Conservation (phyloP, 2,113 vertebrate genomes). For the Cottus gobio region DNA sequence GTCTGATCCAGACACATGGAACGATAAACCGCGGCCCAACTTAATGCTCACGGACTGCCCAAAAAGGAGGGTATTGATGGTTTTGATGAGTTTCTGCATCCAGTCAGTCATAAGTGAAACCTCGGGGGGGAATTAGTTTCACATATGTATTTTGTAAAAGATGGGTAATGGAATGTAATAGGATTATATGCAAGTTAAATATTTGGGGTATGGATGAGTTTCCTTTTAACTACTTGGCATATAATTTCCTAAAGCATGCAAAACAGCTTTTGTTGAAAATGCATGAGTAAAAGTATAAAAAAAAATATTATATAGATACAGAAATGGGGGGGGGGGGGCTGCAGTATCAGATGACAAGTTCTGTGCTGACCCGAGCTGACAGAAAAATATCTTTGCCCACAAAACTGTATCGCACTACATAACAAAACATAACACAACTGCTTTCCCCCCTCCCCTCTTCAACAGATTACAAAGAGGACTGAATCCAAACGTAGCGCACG, state of each 20-base stretch:
- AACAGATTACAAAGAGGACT: conserved; percentile 62
- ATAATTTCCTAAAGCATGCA: background rate
- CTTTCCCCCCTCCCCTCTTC: conserved; percentile 22
- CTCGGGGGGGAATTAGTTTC: background rate
- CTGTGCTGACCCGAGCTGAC: conserved; percentile 68
- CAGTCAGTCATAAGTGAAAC: background rate
- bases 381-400: conserved; percentile 49
- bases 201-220: no score
- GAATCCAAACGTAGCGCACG: conserved; percentile 1
- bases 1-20: conserved; percentile 68
- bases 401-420: conserved; percentile 56
- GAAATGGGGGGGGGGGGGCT: background rate
- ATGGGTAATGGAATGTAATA: background rate
- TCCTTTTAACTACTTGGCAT: background rate
- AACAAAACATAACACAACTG: conserved; percentile 36
- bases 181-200: background rate
- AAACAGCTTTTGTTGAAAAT: background rate
- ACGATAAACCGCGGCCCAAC: conserved; percentile 59
- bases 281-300: background rate
- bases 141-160: background rate
- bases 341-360: conserved; percentile 64
- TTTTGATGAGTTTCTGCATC: conserved; percentile 11
- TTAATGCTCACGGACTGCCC: conserved; percentile 25
- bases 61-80: background rate
- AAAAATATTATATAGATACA: background rate